Conservation (phyloP, 37 sponge, comb jelly and placozoan species). For the Hexactinellida sp. region DNA sequence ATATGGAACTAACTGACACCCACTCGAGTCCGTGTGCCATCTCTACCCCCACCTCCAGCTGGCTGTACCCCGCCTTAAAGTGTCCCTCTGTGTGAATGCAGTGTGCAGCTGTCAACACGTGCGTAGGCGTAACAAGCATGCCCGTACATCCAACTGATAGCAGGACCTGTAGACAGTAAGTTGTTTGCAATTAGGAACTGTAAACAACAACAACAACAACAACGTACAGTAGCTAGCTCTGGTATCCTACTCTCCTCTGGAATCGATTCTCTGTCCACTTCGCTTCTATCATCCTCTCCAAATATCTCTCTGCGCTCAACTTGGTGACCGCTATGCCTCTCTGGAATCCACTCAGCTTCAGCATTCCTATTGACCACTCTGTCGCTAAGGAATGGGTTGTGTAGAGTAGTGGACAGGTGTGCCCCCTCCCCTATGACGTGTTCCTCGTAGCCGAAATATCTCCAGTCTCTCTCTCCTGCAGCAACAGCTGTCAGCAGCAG, state of each 20-base stretch:
- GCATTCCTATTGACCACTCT: neutral
- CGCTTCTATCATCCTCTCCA: neutral
- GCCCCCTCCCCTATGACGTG: neutral
- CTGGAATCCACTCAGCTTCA: neutral
- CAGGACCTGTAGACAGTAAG: constrained; percentile 18
- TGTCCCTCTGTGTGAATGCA: constrained; percentile 40
- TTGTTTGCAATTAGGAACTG: too few species aligned
- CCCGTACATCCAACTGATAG: constrained; percentile 80
- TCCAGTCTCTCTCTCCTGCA: neutral
- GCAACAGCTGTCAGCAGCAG: neutral
- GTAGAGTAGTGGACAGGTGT: neutral
- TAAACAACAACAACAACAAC: too few species aligned
- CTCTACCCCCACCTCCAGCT: neutral
- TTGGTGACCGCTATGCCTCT: neutral
- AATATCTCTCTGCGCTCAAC: neutral
- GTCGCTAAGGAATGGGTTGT: neutral
- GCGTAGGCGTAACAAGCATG: constrained; percentile 25
- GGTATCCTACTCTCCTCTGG: neutral
- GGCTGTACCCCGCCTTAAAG: neutral
- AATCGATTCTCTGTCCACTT: neutral
- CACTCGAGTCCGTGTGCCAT: neutral
- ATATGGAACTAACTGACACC: neutral
- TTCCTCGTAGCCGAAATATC: neutral
- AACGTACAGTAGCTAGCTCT: constrained; percentile 6
- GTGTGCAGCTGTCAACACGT: constrained; percentile 76